phyloP scores from a whole-genome alignment of 2,888 invertebrate genomes.

The Eupithecia dodoneata region DNA sequence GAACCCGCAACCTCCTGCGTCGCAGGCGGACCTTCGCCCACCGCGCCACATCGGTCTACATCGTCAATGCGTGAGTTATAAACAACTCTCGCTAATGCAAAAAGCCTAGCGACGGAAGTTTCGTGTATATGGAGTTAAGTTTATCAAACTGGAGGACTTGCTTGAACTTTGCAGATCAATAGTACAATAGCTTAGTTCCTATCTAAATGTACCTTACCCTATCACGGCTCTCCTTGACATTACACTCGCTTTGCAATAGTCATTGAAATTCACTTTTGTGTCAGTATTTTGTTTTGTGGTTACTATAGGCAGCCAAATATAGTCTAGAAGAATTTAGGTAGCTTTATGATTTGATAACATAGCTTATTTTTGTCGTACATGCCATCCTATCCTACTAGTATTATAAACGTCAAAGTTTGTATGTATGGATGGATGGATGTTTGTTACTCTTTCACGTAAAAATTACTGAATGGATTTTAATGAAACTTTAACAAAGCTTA shows the following conservation, averaged over 20 bases:
- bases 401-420: too few relatives aligned
- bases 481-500: too few relatives aligned
- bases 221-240: conserved; percentile 11
- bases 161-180: conserved; percentile 2
- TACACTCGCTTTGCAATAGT: background rate
- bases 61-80: too few relatives aligned
- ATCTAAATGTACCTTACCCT: conserved; percentile 1
- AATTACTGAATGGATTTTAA: too few relatives aligned
- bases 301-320: background rate
- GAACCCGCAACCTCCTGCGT: too few relatives aligned
- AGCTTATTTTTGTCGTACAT: too few relatives aligned
- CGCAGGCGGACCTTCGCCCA: too few relatives aligned
- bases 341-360: too few relatives aligned
- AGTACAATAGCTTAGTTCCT: conserved; percentile 4
- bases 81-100: background rate
- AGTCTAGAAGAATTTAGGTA: background rate
- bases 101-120: background rate
- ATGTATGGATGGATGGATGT: too few relatives aligned
- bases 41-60: too few relatives aligned
- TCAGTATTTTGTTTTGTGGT: background rate
- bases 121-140: background rate
- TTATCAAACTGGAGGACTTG: background rate
- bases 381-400: too few relatives aligned
- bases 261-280: background rate
- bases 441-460: too few relatives aligned